phyloP scores from a whole-genome alignment of 2,888 invertebrate genomes.

The Apocheima hispidaria region DNA sequence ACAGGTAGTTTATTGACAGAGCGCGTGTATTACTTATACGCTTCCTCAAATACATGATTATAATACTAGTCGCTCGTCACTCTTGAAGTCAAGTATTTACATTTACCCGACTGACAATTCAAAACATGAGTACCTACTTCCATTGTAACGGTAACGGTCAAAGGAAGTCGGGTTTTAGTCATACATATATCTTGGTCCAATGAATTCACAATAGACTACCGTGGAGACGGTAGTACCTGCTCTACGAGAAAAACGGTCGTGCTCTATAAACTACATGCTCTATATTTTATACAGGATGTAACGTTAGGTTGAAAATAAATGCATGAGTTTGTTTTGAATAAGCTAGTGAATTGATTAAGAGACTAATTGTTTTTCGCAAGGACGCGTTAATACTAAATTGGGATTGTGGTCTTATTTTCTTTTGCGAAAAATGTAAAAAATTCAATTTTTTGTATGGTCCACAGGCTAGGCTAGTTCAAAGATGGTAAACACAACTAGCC shows the following conservation, averaged over 20 bases:
- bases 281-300: not conserved
- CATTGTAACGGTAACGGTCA: not conserved
- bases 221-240: not conserved
- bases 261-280: not conserved
- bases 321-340: not conserved
- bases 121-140: not conserved
- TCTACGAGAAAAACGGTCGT: not conserved
- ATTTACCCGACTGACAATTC: conserved; percentile 1
- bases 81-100: not conserved
- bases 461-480: no score
- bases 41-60: no score
- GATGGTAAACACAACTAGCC: no score
- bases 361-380: no score
- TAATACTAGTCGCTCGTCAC: not conserved
- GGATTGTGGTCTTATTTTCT: no score
- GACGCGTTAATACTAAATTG: no score
- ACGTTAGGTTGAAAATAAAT: not conserved
- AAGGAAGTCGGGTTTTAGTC: conserved; percentile 5
- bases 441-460: no score
- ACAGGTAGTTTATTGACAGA: no score
- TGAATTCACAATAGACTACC: conserved; percentile 7
- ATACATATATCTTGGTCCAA: not conserved
- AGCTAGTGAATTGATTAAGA: not conserved
- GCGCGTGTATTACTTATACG: no score
- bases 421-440: no score